These are phyloP conservation scores for Mareca penelope DNA, from an alignment of 2,797 vertebrate species.

Conservation along the genomic window DNA sequence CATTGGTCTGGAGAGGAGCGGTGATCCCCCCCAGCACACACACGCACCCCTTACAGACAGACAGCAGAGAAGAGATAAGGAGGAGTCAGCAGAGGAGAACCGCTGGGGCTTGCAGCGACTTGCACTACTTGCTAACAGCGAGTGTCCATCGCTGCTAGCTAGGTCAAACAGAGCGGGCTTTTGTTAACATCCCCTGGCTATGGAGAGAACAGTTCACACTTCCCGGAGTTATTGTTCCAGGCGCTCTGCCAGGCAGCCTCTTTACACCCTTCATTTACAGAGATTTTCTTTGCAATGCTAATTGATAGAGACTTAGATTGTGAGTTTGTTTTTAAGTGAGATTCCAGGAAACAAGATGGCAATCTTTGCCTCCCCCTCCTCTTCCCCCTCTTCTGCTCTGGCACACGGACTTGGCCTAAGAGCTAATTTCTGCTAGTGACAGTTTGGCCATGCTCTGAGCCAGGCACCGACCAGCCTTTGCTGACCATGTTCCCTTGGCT, in stretches of 20 bases:
- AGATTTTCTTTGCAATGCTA: constrained; percentile 72
- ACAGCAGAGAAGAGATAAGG: constrained; percentile 26
- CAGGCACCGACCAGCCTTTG: neutral
- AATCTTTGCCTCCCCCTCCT: constrained; percentile 16
- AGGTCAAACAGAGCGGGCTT: constrained; percentile 31
- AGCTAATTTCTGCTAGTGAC: neutral
- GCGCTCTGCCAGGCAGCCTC: constrained; percentile 44
- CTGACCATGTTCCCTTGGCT: neutral
- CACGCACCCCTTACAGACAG: neutral
- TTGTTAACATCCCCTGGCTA: constrained; percentile 48
- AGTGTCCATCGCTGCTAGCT: constrained; percentile 1
- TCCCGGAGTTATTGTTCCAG: constrained; percentile 64
- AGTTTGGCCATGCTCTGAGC: neutral
- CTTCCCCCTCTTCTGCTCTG: neutral
- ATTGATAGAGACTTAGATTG: constrained; percentile 57
- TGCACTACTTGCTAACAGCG: neutral
- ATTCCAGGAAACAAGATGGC: constrained; percentile 68
- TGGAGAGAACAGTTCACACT: constrained; percentile 60
- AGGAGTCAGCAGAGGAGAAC: constrained; percentile 11
- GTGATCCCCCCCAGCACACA: neutral
- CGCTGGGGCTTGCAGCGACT: constrained; percentile 26
- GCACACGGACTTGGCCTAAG: neutral
- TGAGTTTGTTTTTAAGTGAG: constrained; percentile 24
- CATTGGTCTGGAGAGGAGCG: neutral
- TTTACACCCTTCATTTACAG: constrained; percentile 64